Base-by-base conservation (phyloP, 2,797 vertebrate species). In the Rhynchonycteris naso region DNA sequence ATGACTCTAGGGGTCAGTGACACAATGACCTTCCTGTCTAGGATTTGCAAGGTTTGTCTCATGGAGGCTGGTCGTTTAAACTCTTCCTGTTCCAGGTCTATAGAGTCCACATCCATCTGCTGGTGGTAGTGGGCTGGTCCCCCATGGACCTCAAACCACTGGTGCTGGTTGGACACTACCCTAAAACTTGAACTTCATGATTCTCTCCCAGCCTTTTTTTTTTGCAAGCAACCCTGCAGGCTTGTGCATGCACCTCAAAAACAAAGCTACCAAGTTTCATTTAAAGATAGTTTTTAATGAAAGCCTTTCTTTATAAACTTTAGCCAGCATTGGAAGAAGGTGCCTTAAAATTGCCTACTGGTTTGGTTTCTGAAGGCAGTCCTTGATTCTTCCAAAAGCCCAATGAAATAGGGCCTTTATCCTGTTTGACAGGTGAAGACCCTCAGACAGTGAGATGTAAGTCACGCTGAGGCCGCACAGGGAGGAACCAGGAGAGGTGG, bases 301-400 rank as follows among this genome's bases (percentile, higher is more conserved):
- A 85, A 86, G n/a, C 15, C 4, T 72, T 86, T 59, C 65, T 15
- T 95, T 56, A 95, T 19, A 19, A 54, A 88, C 76, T 35, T 61
- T 28, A 76, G 26, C 16, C 68, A 91, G 24, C 79, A 10, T 56
- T 82, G 18, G 54, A 75, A 93, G 76, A 61, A 22, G 30, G 14
- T 61, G 26, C 30, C 88, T n/a, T 76, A 76, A 85, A 85, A 28
- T 56, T 66, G 24, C 24, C n/a, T 30, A 63, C 11, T 22, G 71
- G 28, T 38, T 75, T n/a, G 59, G 26, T 76, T 94, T 91, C 54
- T 72, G 15, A 66, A 78, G 19, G 82, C 61, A 90, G 74, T 65
- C 52, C 19, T 63, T 74, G 28, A 88, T 47, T 52, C 16, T 80
- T 59, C 21, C 9, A 50, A 81, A n/a, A 85, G 22, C 7, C 59